Percentiles rank a stretch among this genome's conserved stretches.
These are phyloP conservation scores for Strix aluco DNA, from an alignment of 2,113 vertebrate species.

Conservation along the genomic window DNA sequence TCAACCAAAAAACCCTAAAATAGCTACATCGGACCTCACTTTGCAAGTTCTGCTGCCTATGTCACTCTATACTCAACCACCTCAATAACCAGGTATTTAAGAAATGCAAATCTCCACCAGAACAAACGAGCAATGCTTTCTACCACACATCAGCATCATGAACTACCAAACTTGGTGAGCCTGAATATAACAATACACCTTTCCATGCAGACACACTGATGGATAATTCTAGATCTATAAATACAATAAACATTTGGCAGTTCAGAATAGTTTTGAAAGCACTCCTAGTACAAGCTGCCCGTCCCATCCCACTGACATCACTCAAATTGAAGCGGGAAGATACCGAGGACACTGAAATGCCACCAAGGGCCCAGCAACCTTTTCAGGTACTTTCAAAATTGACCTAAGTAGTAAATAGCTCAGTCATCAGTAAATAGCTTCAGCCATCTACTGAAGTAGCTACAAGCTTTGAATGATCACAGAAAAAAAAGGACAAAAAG, in stretches of 20 bases:
- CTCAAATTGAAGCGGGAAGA: neutral
- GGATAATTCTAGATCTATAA: neutral
- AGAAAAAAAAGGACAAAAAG: neutral
- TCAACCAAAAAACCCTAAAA: neutral
- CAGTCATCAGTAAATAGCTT: neutral
- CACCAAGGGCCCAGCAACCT: neutral
- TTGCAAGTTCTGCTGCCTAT: neutral
- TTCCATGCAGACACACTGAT: too few species aligned
- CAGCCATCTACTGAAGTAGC: neutral
- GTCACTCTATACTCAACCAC: neutral
- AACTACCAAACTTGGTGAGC: too few species aligned
- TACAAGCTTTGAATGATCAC: neutral
- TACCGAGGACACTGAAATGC: neutral
- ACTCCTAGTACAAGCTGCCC: neutral
- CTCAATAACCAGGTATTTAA: neutral
- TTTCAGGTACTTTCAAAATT: neutral
- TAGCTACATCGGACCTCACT: neutral
- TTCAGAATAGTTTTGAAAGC: neutral
- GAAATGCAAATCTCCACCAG: neutral
- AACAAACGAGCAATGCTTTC: neutral
- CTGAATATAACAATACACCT: rapidly evolving
- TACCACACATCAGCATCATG: neutral
- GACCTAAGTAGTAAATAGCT: neutral
- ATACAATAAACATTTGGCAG: neutral
- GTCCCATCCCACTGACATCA: neutral